phyloP scores from a whole-genome alignment of 2,888 invertebrate species.

The Conchocele bisecta region DNA sequence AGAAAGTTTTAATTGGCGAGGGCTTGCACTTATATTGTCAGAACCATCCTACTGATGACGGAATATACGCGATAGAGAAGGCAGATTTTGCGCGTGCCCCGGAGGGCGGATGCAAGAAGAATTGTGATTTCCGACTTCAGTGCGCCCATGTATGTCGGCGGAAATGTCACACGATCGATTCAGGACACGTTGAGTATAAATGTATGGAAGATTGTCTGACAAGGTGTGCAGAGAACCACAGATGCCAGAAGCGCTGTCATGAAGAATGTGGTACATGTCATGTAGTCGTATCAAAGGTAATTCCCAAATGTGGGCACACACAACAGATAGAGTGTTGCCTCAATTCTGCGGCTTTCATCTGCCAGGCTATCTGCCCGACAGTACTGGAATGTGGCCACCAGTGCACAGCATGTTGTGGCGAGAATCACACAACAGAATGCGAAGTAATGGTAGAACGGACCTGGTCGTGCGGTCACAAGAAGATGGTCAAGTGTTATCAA shows the following conservation, averaged over 20 bases:
- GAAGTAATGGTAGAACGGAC: too few species aligned
- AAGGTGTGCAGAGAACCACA: not conserved
- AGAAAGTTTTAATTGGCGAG: too few species aligned
- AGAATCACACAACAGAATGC: too few species aligned
- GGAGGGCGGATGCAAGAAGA: slow-evolving; percentile 68
- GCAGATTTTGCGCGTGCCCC: slow-evolving; percentile 63
- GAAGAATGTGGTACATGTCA: slow-evolving; percentile 16
- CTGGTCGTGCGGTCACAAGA: too few species aligned
- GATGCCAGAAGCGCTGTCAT: slow-evolving; percentile 13
- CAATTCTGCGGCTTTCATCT: not conserved
- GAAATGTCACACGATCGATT: slow-evolving; percentile 30
- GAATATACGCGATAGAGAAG: slow-evolving; percentile 28
- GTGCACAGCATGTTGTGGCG: slow-evolving; percentile 16
- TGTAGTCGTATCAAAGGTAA: slow-evolving; percentile 9
- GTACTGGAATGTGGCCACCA: slow-evolving; percentile 17
- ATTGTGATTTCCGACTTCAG: slow-evolving; percentile 59
- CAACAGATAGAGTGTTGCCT: slow-evolving; percentile 6
- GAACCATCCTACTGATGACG: slow-evolving; percentile 67
- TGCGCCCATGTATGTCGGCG: slow-evolving; percentile 55
- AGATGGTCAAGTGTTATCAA: too few species aligned
- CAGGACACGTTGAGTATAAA: slow-evolving; percentile 11
- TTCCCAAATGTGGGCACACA: slow-evolving; percentile 23
- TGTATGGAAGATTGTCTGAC: slow-evolving; percentile 21
- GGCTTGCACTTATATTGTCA: slow-evolving; percentile 67
- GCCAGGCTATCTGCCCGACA: slow-evolving; percentile 8